These are phyloP conservation scores for Diabrotica undecimpunctata DNA, from an alignment of 1,140 invertebrate species.

Conservation along the genomic window DNA sequence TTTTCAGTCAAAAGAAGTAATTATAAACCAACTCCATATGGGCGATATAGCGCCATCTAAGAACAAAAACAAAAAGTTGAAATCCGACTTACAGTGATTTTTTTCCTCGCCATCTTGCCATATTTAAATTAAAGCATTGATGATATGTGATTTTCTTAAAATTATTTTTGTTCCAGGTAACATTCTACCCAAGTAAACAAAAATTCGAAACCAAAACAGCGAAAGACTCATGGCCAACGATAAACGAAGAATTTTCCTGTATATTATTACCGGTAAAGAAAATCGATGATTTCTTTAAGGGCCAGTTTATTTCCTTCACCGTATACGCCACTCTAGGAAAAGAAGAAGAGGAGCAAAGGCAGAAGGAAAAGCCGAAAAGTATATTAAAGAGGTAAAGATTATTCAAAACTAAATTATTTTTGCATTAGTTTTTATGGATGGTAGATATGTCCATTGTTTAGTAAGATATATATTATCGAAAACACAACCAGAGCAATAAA, in stretches of 20 bases:
- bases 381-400: conserved; percentile 24
- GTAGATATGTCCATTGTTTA: no score
- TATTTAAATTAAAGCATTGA: no score
- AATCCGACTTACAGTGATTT: no score
- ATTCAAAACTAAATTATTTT: conserved; percentile 7
- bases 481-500: no score
- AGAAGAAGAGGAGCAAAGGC: conserved; percentile 41
- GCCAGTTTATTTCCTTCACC: conserved; percentile 69
- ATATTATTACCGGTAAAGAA: conserved; percentile 51
- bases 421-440: no score
- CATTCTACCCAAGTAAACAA: conserved; percentile 67
- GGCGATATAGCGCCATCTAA: no score
- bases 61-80: no score
- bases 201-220: conserved; percentile 69
- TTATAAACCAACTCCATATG: no score
- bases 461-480: no score
- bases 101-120: no score
- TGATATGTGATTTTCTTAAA: no score
- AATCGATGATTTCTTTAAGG: conserved; percentile 56
- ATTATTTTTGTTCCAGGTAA: conserved; percentile 56
- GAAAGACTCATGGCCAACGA: conserved; percentile 71
- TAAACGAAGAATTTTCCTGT: conserved; percentile 73
- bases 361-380: conserved; percentile 33
- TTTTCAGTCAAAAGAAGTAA: no score
- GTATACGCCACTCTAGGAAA: conserved; percentile 68